phyloP scores from a whole-genome alignment of 2,113 vertebrate species.

The Bostrychus sinensis region DNA sequence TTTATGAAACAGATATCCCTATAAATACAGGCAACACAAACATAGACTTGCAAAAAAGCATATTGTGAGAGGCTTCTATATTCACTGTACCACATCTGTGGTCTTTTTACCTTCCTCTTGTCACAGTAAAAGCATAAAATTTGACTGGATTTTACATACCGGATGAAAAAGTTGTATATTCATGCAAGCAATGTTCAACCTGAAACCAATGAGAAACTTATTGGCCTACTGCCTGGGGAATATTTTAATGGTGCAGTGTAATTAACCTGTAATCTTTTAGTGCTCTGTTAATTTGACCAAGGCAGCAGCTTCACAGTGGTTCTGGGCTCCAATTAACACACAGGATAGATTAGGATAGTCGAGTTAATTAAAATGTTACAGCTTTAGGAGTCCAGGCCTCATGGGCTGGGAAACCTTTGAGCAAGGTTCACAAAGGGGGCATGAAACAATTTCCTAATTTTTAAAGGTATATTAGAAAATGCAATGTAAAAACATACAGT shows the following conservation, averaged over 20 bases:
- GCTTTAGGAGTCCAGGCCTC: conserved; percentile 1
- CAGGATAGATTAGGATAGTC: conserved; percentile 44
- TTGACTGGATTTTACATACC: no score
- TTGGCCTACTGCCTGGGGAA: background rate
- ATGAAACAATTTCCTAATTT: background rate
- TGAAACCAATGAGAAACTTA: no score
- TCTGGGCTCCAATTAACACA: conserved; percentile 53
- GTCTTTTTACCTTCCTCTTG: no score
- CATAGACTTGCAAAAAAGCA: no score
- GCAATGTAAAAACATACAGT: no score
- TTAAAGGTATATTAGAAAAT: conserved; percentile 1
- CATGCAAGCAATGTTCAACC: no score
- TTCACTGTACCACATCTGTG: no score
- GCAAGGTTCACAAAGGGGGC: conserved; percentile 19
- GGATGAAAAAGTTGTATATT: no score
- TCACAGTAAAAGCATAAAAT: no score
- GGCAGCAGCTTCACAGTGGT: conserved; percentile 18
- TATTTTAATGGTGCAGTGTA: conserved; percentile 30
- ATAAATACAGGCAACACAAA: no score
- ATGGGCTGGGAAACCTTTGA: background rate
- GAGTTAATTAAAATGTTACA: conserved; percentile 66
- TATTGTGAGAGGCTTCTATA: no score
- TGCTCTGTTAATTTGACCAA: conserved; percentile 18
- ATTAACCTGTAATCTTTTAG: conserved; percentile 64
- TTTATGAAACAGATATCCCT: no score